Base-by-base conservation (phyloP, 1,140 invertebrate species). In the Lepidotrigona ventralis region DNA sequence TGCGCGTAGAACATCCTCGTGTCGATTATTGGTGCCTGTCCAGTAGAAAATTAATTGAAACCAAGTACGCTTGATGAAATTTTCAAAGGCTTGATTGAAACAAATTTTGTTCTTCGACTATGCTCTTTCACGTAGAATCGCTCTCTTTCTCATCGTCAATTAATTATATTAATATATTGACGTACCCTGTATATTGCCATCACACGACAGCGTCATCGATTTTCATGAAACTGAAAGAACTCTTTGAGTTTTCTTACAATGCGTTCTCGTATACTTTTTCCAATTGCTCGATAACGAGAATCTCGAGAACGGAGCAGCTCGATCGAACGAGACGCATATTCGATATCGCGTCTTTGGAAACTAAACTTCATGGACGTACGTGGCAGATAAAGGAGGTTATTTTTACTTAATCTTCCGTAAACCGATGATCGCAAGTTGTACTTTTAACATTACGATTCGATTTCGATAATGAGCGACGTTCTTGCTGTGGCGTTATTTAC, bases 321-420 rank as follows among this genome's bases (percentile, higher is more conserved):
- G 79, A 17, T n/a, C 21, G 21, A 58, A 86, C 78, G 80, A 79
- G 58, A 82, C 69, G 79, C 73, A 56, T 8, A 53, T 66, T 84
- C 17, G 23, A 21, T 8, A 12, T 17, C 17, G 11, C 39, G 39
- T 46, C 39, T 3, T 46, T 8, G 39, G 39, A 46, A 46, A 46
- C 39, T 46, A 46, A 58, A 33, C 12, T 23, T 39, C 4, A 19
- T 12, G 58, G 12, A 58, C 17, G 9, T 23, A 51, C 51, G 21
- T 66, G 33, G 1, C 3, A 33, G 66, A 68, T 53, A 70, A 29
- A 46, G 33, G 39, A 68, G 39, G 11, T 5, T 19, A 1, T 56
- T 56, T 64, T 66, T 26, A 21, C 26, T 46, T 54, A 29, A 1
- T 29, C 29, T 56, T 58, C 29, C 14, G 39, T 8, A 46, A 46